phyloP scores from a whole-genome alignment of 1,140 invertebrate species.

The Cecropterus lyciades region DNA sequence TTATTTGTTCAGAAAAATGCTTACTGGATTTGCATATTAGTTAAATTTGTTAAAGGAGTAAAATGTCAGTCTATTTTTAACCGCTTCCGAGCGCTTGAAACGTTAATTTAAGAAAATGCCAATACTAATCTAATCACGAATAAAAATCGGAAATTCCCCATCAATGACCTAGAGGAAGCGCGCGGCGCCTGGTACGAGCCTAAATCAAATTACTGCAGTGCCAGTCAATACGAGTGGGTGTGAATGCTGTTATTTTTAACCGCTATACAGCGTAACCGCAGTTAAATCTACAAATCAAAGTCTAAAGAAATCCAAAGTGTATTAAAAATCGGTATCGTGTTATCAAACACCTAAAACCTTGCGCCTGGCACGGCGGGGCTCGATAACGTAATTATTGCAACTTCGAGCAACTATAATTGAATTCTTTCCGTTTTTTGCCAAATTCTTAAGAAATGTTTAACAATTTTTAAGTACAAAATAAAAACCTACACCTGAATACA shows the following conservation, averaged over 20 bases:
- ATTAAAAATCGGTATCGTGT: slow-evolving; percentile 21
- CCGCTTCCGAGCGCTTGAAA: neutral
- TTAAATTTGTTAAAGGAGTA: neutral
- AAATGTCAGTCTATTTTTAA: slow-evolving; percentile 14
- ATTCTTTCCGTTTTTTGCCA: neutral
- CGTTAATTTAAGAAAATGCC: slow-evolving; percentile 18
- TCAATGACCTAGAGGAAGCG: slow-evolving; percentile 23
- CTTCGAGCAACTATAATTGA: neutral
- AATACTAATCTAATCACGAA: slow-evolving; percentile 16
- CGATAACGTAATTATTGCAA: slow-evolving; percentile 8
- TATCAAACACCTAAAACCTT: slow-evolving; percentile 1
- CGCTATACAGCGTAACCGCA: slow-evolving; percentile 5
- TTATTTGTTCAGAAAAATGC: too few relatives aligned
- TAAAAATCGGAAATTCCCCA: slow-evolving; percentile 28
- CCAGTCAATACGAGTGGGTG: slow-evolving; percentile 22
- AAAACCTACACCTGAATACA: too few relatives aligned
- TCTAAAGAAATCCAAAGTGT: slow-evolving; percentile 10
- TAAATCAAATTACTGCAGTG: slow-evolving; percentile 34
- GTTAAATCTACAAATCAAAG: slow-evolving; percentile 15
- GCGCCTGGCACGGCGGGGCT: slow-evolving; percentile 16
- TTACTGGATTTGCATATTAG: too few relatives aligned
- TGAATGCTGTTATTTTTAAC: slow-evolving; percentile 27
- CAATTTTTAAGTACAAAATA: too few relatives aligned
- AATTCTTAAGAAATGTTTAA: neutral
- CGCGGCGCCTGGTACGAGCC: slow-evolving; percentile 26